These are phyloP conservation scores for Erpornis zantholeuca DNA, from an alignment of 2,113 vertebrate species.

Conservation along the genomic window DNA sequence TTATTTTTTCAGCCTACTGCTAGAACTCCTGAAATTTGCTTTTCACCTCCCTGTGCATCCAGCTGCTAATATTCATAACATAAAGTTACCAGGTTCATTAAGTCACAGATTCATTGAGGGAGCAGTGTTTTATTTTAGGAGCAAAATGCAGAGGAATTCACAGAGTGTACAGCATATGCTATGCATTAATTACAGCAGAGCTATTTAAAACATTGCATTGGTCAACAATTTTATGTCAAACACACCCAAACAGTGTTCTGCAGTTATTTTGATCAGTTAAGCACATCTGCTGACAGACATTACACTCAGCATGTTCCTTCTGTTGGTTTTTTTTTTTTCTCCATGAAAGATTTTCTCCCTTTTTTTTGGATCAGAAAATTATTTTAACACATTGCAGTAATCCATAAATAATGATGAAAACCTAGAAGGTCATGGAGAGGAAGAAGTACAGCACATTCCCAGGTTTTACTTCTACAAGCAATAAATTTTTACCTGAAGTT, in stretches of 20 bases:
- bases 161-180: background rate
- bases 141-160: background rate
- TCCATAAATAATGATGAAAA: conserved; percentile 14
- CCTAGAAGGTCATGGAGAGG: background rate
- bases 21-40: background rate
- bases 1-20: background rate
- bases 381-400: background rate
- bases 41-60: background rate
- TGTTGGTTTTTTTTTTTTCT: background rate
- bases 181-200: background rate
- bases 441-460: background rate
- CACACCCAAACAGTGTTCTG: background rate
- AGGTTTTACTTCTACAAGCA: background rate
- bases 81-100: background rate
- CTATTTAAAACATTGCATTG: background rate
- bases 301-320: background rate
- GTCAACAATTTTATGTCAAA: background rate
- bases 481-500: conserved; percentile 8
- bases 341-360: background rate
- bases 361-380: background rate
- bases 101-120: background rate
- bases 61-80: background rate
- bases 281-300: background rate
- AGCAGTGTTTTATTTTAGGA: background rate
- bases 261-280: background rate